Evolutionary conservation across 2,888 invertebrate genomes (phyloP).

Genomic region (Eudemis profundana): DNA sequence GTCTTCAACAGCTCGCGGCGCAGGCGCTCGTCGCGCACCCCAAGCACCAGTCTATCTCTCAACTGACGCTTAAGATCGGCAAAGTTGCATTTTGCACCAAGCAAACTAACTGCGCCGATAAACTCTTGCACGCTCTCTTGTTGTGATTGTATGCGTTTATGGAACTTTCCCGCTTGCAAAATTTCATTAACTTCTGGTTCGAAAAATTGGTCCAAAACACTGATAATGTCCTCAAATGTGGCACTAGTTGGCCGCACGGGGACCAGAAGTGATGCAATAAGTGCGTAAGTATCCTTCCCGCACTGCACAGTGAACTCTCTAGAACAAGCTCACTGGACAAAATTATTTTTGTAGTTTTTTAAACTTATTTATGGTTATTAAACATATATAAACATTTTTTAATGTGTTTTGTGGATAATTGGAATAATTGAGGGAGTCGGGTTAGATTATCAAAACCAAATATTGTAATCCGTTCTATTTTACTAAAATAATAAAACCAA

Average conservation of each 20-base stretch:
- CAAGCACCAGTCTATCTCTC: conserved; percentile 17
- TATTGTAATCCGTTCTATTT: too few relatives aligned
- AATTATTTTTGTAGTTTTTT: too few relatives aligned
- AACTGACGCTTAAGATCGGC: conserved; percentile 12
- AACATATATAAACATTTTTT: too few relatives aligned
- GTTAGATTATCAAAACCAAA: too few relatives aligned
- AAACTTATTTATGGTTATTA: too few relatives aligned
- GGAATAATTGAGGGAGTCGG: too few relatives aligned
- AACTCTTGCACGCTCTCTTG: conserved; percentile 13
- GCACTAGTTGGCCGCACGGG: neutral
- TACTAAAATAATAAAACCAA: too few relatives aligned
- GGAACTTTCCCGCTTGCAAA: conserved; percentile 15
- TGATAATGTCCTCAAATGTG: neutral
- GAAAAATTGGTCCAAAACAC: neutral
- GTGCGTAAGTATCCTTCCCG: neutral
- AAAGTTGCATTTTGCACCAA: conserved; percentile 10
- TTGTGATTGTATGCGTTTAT: neutral
- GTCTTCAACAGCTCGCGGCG: conserved; percentile 6
- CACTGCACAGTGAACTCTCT: too few relatives aligned
- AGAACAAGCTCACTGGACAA: too few relatives aligned
- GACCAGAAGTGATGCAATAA: neutral
- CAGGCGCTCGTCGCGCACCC: conserved; percentile 14
- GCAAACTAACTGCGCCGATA: conserved; percentile 3
- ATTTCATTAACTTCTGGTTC: conserved; percentile 6
- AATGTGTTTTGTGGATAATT: too few relatives aligned